Evolutionary conservation across 1,140 invertebrate species (phyloP), one percentile per base, ranked within the genome.

Genomic region (Drosophila parvula): DNA sequence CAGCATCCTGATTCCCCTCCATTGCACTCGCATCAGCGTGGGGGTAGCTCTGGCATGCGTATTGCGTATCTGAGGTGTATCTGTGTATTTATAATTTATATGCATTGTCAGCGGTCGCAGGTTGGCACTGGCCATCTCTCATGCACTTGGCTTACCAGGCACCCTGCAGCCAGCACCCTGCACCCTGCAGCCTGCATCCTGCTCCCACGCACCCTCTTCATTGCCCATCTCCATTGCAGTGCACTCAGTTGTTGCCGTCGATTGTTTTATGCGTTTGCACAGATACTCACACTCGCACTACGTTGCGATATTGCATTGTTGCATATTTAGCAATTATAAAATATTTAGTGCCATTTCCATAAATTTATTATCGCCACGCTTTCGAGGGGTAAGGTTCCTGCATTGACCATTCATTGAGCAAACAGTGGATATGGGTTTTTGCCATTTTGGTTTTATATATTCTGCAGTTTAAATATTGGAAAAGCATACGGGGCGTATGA

Each of bases 251-350:
- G 79, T 84, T 85, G 67, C 64, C 78, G 56, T 59, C 78, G 84
- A 88, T 88, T 88, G 84, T 88, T 84, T 89, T 78, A 83, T 79
- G 76, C 64, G 74, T 79, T 79, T 65, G 65, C 80, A 79, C 74
- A 77, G 36, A 10, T 30, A 41, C 59, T 4, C 34, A 7, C 32
- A 36, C 51, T 16, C 48, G 27, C 38, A 53, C 36, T 10, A 30
- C 22, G 50, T 47, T 27, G 56, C 63, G 32, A 75, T 75, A 78
- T 78, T 78, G 83, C 74, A 89, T 79, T 84, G 81, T 89, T 89
- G 85, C 84, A 84, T 89, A 89, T 89, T 89, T 89, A 89, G 84
- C 85, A 84, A 81, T 84, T 89, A 89, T 89, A 89, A 89, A 89
- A 89, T 89, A 89, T 89, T 89, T 89, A 89, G 84, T 89, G 78